These are phyloP conservation scores for Melanotaenia pygmaea DNA, from an alignment of 2,797 vertebrate genomes.

Conservation along the genomic window DNA sequence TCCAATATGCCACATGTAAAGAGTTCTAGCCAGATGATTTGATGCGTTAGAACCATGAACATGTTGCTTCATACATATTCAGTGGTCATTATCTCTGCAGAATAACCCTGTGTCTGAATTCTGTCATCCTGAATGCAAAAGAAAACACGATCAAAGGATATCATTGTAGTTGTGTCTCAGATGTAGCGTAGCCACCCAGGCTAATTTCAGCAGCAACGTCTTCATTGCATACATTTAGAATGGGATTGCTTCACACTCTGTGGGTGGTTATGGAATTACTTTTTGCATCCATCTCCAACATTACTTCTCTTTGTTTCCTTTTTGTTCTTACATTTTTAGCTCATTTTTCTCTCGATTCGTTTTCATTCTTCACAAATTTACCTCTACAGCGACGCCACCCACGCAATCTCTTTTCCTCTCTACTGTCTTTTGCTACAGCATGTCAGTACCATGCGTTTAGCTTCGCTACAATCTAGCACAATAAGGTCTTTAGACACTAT, in stretches of 20 bases:
- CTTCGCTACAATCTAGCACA: constrained; percentile 47
- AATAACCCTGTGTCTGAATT: constrained; percentile 54
- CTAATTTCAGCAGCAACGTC: constrained; percentile 55
- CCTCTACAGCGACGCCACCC: not conserved
- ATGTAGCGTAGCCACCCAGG: constrained; percentile 62
- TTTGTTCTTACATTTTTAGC: constrained; percentile 11
- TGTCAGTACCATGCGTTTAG: constrained; percentile 61
- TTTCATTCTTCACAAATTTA: constrained; percentile 10
- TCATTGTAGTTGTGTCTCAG: constrained; percentile 44
- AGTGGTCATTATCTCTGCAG: constrained; percentile 48
- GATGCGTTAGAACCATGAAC: constrained; percentile 13
- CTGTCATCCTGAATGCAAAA: constrained; percentile 51
- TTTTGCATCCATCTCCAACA: constrained; percentile 25
- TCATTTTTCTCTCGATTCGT: constrained; percentile 15
- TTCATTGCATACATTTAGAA: constrained; percentile 56
- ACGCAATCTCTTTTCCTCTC: not conserved
- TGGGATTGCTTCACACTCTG: constrained; percentile 51
- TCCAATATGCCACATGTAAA: constrained; percentile 26
- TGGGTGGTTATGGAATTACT: constrained; percentile 48
- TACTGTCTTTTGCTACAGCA: not conserved
- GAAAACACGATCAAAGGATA: constrained; percentile 61
- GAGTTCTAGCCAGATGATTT: constrained; percentile 36
- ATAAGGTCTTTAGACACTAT: constrained; percentile 65
- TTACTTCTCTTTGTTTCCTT: not conserved
- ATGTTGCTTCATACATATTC: constrained; percentile 66